phyloP scores from a whole-genome alignment of 2,113 vertebrate genomes.

The Pyxicephalus adspersus region DNA sequence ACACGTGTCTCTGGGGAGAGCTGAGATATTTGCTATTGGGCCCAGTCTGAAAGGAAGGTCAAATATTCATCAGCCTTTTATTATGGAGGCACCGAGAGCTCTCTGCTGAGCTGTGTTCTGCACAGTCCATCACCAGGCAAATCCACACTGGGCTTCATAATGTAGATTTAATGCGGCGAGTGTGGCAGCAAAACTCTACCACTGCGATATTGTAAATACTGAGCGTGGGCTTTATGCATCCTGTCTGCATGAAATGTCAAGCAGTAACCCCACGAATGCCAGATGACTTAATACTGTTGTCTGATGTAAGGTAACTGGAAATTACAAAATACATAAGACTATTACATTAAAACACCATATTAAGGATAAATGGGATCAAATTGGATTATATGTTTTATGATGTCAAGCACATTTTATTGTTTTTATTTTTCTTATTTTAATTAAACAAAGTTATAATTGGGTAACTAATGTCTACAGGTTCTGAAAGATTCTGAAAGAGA shows the following conservation, averaged over 20 bases:
- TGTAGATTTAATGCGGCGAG: slow-evolving; percentile 51
- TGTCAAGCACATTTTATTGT: too few relatives aligned
- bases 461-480: too few relatives aligned
- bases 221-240: slow-evolving; percentile 12
- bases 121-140: slow-evolving; percentile 50
- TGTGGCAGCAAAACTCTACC: slow-evolving; percentile 18
- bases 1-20: slow-evolving; percentile 47
- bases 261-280: not conserved
- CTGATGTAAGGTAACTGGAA: not conserved
- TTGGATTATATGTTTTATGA: too few relatives aligned
- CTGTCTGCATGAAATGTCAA: slow-evolving; percentile 19
- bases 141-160: slow-evolving; percentile 48
- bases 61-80: slow-evolving; percentile 55
- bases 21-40: slow-evolving; percentile 55
- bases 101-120: slow-evolving; percentile 51
- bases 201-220: slow-evolving; percentile 26
- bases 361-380: too few relatives aligned
- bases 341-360: too few relatives aligned
- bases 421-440: too few relatives aligned
- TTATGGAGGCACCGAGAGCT: slow-evolving; percentile 48
- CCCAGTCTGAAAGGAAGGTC: slow-evolving; percentile 55
- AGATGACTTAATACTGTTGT: not conserved
- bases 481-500: too few relatives aligned
- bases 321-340: too few relatives aligned
- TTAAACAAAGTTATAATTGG: too few relatives aligned